A percentile compares a stretch with the other conserved stretches of the same genome.
Conservation (phyloP, 2,113 vertebrate species). For the Ascaphus truei region DNA sequence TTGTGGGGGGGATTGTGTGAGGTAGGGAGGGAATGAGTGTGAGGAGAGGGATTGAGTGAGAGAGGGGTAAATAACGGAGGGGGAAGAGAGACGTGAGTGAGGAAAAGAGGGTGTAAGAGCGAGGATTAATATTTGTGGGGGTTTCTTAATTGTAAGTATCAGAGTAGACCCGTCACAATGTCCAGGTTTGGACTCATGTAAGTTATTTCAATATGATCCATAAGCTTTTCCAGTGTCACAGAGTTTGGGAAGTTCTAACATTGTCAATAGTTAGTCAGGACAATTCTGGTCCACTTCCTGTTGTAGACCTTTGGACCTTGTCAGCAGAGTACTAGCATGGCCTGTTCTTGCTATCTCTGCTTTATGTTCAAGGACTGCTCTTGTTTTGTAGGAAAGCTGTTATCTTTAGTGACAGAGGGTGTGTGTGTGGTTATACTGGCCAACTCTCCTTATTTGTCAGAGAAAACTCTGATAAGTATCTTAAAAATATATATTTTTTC, state of each 20-base stretch:
- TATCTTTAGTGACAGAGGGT: slow-evolving; percentile 14
- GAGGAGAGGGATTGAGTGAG: too few relatives aligned
- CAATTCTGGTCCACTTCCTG: slow-evolving; percentile 14
- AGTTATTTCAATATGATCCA: too few relatives aligned
- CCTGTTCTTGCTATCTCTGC: slow-evolving; percentile 6
- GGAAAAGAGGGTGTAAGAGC: too few relatives aligned
- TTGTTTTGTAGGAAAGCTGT: slow-evolving; percentile 30
- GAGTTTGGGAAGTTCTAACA: too few relatives aligned
- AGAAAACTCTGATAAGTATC: slow-evolving; percentile 21
- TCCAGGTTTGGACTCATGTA: too few relatives aligned
- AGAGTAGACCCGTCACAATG: not conserved
- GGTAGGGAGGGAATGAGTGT: too few relatives aligned
- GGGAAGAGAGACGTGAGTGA: too few relatives aligned
- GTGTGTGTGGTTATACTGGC: slow-evolving; percentile 7
- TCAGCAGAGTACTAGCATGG: slow-evolving; percentile 19
- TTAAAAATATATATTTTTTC: slow-evolving; percentile 9
- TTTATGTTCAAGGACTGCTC: slow-evolving; percentile 30
- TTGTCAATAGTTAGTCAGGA: not conserved
- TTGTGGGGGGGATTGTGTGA: too few relatives aligned
- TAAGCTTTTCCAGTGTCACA: not conserved
- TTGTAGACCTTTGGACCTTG: slow-evolving; percentile 17
- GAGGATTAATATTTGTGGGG: too few relatives aligned
- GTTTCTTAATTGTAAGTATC: not conserved
- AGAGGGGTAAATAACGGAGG: too few relatives aligned
- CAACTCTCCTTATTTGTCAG: slow-evolving; percentile 19